A percentile compares a stretch with the other conserved stretches of the same genome.
Evolutionary conservation across 2,888 invertebrate species (phyloP).

Genomic region (Ceratothoa steindachneri): DNA sequence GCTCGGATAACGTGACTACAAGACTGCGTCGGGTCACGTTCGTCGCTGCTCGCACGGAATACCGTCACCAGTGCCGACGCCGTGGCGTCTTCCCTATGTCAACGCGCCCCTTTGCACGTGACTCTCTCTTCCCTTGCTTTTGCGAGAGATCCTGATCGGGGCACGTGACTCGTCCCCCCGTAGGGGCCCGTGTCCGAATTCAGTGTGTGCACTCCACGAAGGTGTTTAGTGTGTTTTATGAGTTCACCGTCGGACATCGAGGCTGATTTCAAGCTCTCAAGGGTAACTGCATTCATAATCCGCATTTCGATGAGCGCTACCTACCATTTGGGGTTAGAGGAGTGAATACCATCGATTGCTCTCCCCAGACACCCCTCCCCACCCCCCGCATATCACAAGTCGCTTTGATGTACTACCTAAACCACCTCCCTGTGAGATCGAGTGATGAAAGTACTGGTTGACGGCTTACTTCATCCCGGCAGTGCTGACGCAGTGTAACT

Average conservation of each 20-base stretch:
- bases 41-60: slow-evolving; percentile 10
- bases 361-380: no score
- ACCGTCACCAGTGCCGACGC: slow-evolving; percentile 4
- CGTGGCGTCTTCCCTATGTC: no score
- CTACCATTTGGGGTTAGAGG: no score
- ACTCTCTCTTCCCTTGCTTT: background rate
- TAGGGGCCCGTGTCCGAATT: background rate
- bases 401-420: no score
- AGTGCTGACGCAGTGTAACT: no score
- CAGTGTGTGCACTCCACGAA: background rate
- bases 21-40: slow-evolving; percentile 11
- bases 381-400: no score
- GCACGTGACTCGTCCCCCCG: slow-evolving; percentile 3
- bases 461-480: no score
- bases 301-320: background rate
- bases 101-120: slow-evolving; percentile 1
- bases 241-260: background rate
- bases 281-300: background rate
- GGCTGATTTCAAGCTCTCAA: background rate
- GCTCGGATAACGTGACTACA: slow-evolving; percentile 31
- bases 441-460: no score
- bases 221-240: background rate
- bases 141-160: background rate
- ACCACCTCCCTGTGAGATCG: no score
- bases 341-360: no score